Evolutionary conservation across 1,140 invertebrate species (phyloP).

Genomic region (Neodiprion pinetum): DNA sequence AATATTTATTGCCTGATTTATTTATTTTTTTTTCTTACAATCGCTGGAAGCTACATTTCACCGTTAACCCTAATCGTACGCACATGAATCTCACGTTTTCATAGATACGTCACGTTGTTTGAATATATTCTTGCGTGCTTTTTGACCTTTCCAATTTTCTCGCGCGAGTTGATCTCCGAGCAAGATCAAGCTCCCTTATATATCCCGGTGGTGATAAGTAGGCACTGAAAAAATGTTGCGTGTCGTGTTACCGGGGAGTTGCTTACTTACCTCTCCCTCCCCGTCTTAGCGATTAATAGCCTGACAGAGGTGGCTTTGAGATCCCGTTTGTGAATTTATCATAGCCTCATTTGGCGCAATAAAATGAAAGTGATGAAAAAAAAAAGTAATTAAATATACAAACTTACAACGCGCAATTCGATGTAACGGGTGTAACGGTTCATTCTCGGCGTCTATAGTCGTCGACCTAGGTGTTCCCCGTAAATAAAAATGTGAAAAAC

Average conservation of each 20-base stretch:
- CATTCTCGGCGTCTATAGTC: too few species aligned
- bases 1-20: too few species aligned
- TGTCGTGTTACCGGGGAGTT: background rate
- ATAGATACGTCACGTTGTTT: too few species aligned
- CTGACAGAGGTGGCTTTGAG: background rate
- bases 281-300: background rate
- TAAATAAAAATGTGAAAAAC: background rate
- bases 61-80: too few species aligned
- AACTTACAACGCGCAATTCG: too few species aligned
- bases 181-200: background rate
- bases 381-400: too few species aligned
- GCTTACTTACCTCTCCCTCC: background rate
- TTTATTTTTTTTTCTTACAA: too few species aligned
- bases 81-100: too few species aligned
- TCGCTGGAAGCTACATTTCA: too few species aligned
- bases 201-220: background rate
- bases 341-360: background rate
- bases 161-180: background rate
- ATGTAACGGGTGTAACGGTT: too few species aligned
- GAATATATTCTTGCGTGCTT: background rate
- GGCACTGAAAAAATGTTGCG: conserved; percentile 7
- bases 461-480: background rate
- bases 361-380: too few species aligned
- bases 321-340: background rate
- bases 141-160: conserved; percentile 6